Evolutionary conservation across 2,888 invertebrate genomes (phyloP).

Genomic region (Lacanobia oleracea): DNA sequence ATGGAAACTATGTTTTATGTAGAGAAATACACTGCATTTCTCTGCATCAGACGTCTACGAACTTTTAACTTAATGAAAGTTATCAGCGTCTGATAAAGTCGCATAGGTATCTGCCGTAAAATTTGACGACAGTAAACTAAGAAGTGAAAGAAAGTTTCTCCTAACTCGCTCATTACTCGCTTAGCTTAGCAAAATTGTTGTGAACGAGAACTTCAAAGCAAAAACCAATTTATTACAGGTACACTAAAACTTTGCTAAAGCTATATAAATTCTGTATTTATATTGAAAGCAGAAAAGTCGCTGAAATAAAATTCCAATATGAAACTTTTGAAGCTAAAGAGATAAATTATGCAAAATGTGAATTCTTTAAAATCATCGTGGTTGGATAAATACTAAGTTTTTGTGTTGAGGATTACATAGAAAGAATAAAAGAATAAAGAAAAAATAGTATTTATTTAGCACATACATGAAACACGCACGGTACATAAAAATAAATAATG

Average conservation of each 20-base stretch:
- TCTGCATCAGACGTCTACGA: neutral
- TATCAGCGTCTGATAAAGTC: neutral
- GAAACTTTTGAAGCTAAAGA: slow-evolving; percentile 31
- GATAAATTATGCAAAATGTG: slow-evolving; percentile 23
- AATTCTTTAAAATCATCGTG: slow-evolving; percentile 3
- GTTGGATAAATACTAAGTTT: slow-evolving; percentile 2
- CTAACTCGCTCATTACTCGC: slow-evolving; percentile 18
- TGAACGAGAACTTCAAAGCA: slow-evolving; percentile 12
- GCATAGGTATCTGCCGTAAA: neutral
- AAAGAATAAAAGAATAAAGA: too few relatives aligned
- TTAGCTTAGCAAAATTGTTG: slow-evolving; percentile 29
- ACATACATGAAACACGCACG: too few relatives aligned
- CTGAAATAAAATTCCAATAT: slow-evolving; percentile 21
- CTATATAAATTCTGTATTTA: too few relatives aligned
- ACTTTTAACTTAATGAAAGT: neutral
- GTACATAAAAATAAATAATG: too few relatives aligned
- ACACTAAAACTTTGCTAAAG: slow-evolving; percentile 25
- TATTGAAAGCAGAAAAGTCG: too few relatives aligned
- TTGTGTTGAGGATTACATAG: neutral
- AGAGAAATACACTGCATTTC: neutral
- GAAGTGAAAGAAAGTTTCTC: slow-evolving; percentile 10
- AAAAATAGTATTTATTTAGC: too few relatives aligned
- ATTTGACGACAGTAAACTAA: neutral
- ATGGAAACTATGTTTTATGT: neutral
- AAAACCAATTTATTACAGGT: slow-evolving; percentile 32